Evolutionary conservation across 2,113 vertebrate species (phyloP).

Genomic region (Austrofundulus limnaeus): DNA sequence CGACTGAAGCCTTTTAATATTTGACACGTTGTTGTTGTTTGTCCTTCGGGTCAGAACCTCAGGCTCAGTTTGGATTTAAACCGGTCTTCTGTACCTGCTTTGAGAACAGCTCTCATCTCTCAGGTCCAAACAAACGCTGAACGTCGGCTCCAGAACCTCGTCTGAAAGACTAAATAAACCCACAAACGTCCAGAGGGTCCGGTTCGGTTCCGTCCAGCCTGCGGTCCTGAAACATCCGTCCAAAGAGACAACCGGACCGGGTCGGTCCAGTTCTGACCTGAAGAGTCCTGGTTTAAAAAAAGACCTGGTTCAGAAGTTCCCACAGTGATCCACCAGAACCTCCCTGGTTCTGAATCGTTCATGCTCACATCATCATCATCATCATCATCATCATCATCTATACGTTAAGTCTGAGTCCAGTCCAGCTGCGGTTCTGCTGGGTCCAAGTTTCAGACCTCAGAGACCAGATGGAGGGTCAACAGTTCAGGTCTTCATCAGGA

Average conservation of each 20-base stretch:
- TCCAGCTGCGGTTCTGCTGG: background rate
- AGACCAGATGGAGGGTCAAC: background rate
- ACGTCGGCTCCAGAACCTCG: background rate
- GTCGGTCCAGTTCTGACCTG: slow-evolving; percentile 1
- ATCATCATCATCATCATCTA: slow-evolving; percentile 5
- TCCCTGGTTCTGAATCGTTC: too few species aligned
- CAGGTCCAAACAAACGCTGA: too few species aligned
- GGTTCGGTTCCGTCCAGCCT: background rate
- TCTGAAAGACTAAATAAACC: background rate
- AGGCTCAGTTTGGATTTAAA: too few species aligned
- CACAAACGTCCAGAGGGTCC: too few species aligned
- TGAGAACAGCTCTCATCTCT: too few species aligned
- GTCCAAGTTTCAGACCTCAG: background rate
- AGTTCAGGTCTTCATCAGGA: background rate
- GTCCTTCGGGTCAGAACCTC: too few species aligned
- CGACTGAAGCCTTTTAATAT: too few species aligned
- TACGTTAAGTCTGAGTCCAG: background rate
- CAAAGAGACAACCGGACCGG: background rate
- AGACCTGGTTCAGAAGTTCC: slow-evolving; percentile 43
- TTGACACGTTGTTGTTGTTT: too few species aligned
- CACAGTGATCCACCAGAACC: slow-evolving; percentile 26
- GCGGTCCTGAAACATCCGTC: background rate
- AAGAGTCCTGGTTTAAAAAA: background rate
- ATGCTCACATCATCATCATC: background rate
- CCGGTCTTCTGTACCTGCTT: slow-evolving; percentile 14